Conservation (phyloP, 2,113 vertebrate genomes). For the Amphiprion percula region DNA sequence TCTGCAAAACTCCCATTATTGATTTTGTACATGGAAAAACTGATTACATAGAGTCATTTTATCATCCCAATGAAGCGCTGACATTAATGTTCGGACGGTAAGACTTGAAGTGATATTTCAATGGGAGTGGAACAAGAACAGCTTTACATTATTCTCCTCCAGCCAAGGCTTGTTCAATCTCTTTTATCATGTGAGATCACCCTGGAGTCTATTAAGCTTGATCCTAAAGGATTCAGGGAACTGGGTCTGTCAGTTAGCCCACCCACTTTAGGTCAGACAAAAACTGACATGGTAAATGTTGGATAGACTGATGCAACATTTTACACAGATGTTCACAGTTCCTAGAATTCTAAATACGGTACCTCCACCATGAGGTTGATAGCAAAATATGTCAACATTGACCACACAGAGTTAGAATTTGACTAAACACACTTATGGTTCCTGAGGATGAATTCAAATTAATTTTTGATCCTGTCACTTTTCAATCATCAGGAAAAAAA, state of each 20-base stretch:
- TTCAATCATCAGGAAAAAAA: neutral
- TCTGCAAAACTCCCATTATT: conserved; percentile 36
- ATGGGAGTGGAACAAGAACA: conserved; percentile 8
- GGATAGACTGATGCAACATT: neutral
- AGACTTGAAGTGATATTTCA: conserved; percentile 30
- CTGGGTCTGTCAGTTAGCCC: neutral
- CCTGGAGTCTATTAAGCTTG: conserved; percentile 6
- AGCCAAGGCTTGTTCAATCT: neutral
- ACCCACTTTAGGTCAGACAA: neutral
- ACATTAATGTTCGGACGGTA: conserved; percentile 39
- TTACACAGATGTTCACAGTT: neutral
- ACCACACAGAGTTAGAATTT: neutral
- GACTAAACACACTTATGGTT: neutral
- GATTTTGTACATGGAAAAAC: conserved; percentile 57
- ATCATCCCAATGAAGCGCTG: conserved; percentile 49
- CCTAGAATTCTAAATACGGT: neutral
- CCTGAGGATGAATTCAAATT: neutral
- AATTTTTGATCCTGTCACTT: neutral
- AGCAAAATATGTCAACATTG: neutral
- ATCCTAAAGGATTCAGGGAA: conserved; percentile 14
- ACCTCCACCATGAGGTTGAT: no score
- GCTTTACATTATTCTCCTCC: conserved; percentile 26
- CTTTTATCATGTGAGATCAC: conserved; percentile 32
- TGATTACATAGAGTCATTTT: conserved; percentile 50
- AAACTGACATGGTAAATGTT: neutral